Conservation (phyloP, 2,113 vertebrate genomes). For the Psephotus haematonotus region DNA sequence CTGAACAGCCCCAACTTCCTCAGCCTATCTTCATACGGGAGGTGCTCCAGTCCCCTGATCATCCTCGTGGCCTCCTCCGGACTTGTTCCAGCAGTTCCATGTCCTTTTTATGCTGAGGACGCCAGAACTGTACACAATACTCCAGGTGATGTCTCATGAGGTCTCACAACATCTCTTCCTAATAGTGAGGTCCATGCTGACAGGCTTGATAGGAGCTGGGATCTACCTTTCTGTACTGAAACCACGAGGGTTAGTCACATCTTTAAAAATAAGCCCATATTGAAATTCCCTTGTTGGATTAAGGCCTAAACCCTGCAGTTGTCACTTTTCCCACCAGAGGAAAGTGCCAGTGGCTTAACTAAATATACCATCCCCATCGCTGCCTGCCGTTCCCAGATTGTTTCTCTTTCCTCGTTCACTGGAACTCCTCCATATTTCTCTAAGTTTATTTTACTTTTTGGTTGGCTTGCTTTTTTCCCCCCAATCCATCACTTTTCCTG, state of each 20-base stretch:
- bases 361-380: background rate
- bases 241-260: background rate
- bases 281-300: conserved; percentile 24
- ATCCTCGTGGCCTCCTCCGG: too few species aligned
- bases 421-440: background rate
- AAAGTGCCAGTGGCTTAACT: conserved; percentile 13
- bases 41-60: too few species aligned
- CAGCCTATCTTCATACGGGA: too few species aligned
- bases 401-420: conserved; percentile 18
- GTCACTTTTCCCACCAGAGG: conserved; percentile 9
- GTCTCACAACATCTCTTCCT: background rate
- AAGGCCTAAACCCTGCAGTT: conserved; percentile 17
- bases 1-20: too few species aligned
- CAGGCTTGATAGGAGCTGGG: background rate
- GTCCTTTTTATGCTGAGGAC: too few species aligned
- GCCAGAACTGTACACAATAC: too few species aligned
- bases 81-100: too few species aligned
- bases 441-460: conserved; percentile 16
- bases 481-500: background rate
- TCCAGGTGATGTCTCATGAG: too few species aligned
- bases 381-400: background rate
- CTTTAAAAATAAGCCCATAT: conserved; percentile 3
- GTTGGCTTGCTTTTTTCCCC: background rate
- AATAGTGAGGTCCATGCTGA: background rate
- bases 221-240: background rate